Base-by-base conservation (phyloP, 2,888 invertebrate species). In the Folsomia candida region DNA sequence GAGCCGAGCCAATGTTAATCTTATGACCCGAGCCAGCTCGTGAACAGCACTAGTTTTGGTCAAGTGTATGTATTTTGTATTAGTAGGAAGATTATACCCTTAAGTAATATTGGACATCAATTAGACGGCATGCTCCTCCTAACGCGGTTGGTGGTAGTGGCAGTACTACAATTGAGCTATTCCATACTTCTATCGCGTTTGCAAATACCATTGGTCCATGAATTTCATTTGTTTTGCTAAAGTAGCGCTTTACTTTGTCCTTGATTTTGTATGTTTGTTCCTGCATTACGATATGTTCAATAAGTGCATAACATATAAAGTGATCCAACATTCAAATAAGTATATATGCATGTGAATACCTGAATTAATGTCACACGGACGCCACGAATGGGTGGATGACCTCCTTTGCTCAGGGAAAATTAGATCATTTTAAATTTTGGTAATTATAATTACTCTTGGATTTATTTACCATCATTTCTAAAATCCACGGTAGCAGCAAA, bases 31-130 rank as follows among this genome's bases (percentile, higher is more conserved):
- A n/a, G n/a, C n/a, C n/a, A n/a, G n/a, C n/a, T n/a, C n/a, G n/a
- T n/a, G n/a, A n/a, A n/a, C n/a, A n/a, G n/a, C n/a, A n/a, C n/a
- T n/a, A n/a, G n/a, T 47, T 9, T 47, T 11, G 14, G 14, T 14
- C 9, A 47, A 47, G 47, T 47, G 9, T 47, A 11, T 9, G 14
- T 54, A 22, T 54, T 18, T 24, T n/a, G n/a, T 54, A 54, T 18
- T 6, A 6, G n/a, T n/a, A n/a, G n/a, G n/a, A n/a, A n/a, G n/a
- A 60, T 25, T 9, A 11, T 28, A 64, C 64, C 26, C 29, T 64
- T 11, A 64, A 20, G n/a, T 51, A 64, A 25, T 64, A 64, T 51
- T 64, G 64, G 24, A 64, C 51, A 64, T 64, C 64, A 14, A 64
- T 64, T 6, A 64, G 25, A 2, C 64, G 22, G 25, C 28, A 14